Conservation (phyloP, 2,113 vertebrate species). For the Dermatemys mawii region DNA sequence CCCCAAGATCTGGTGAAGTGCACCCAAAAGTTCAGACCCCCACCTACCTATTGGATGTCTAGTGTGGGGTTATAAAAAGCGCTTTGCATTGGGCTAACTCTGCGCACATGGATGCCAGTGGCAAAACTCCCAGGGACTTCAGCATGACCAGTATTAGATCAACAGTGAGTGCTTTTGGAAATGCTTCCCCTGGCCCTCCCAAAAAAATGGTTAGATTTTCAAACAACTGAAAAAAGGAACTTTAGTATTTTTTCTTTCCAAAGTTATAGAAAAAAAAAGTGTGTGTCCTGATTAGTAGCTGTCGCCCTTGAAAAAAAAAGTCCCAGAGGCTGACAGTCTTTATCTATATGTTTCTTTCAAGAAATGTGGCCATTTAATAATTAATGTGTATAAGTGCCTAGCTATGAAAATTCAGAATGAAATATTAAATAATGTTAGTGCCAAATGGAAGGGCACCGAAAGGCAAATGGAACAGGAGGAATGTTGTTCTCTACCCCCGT, state of each 20-base stretch:
- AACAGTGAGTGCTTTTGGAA: not conserved
- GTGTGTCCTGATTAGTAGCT: accelerated
- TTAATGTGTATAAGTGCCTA: conserved; percentile 70
- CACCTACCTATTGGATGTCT: not conserved
- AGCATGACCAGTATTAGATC: not conserved
- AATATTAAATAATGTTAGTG: conserved; percentile 64
- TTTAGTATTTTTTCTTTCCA: conserved; percentile 15
- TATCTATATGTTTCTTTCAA: conserved; percentile 28
- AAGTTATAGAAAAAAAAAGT: conserved; percentile 1
- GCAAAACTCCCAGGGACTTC: not conserved
- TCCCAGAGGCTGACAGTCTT: not conserved
- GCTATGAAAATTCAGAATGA: conserved; percentile 70
- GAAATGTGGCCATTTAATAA: conserved; percentile 60
- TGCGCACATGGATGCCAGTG: not conserved
- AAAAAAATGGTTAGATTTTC: not conserved
- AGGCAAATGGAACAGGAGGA: not conserved
- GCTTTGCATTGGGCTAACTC: not conserved
- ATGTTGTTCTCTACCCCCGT: conserved; percentile 32
- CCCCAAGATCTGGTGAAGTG: not conserved
- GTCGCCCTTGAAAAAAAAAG: conserved; percentile 2
- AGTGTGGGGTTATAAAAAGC: not conserved
- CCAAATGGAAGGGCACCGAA: conserved; percentile 34
- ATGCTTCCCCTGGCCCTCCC: not conserved
- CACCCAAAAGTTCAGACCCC: not conserved
- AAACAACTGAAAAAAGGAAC: not conserved